Evolutionary conservation across 2,888 invertebrate genomes (phyloP).

Genomic region (Neuroscelio doddi): DNA sequence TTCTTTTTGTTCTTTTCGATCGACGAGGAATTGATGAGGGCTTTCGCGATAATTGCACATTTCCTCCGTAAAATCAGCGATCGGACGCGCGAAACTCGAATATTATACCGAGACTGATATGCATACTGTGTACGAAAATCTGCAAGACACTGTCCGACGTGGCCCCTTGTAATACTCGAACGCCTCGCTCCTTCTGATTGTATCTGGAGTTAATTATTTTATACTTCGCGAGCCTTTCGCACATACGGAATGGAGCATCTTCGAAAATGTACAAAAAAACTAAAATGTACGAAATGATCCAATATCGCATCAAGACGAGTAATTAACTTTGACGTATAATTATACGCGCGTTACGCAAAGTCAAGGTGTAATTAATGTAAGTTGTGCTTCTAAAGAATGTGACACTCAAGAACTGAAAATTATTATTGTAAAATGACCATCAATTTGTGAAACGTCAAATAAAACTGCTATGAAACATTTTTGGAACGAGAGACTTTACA

Average conservation of each 20-base stretch:
- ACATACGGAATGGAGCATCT: background rate
- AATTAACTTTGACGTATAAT: conserved; percentile 9
- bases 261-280: background rate
- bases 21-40: conserved; percentile 27
- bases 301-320: background rate
- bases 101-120: conserved; percentile 19
- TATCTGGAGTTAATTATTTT: conserved; percentile 32
- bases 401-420: no score
- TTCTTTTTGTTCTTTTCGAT: conserved; percentile 21
- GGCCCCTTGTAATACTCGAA: conserved; percentile 20
- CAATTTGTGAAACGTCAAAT: no score
- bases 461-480: no score
- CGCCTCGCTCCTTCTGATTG: conserved; percentile 20
- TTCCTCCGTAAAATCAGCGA: conserved; percentile 33
- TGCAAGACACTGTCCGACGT: conserved; percentile 19
- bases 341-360: conserved; percentile 2
- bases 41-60: conserved; percentile 32
- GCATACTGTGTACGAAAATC: conserved; percentile 7
- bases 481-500: no score
- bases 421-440: no score
- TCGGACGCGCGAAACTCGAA: conserved; percentile 24
- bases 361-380: background rate
- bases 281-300: background rate
- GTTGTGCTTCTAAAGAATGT: background rate
- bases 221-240: conserved; percentile 3